These are phyloP conservation scores for Ammodramus savannarum DNA, from an alignment of 2,113 vertebrate species.

Conservation along the genomic window DNA sequence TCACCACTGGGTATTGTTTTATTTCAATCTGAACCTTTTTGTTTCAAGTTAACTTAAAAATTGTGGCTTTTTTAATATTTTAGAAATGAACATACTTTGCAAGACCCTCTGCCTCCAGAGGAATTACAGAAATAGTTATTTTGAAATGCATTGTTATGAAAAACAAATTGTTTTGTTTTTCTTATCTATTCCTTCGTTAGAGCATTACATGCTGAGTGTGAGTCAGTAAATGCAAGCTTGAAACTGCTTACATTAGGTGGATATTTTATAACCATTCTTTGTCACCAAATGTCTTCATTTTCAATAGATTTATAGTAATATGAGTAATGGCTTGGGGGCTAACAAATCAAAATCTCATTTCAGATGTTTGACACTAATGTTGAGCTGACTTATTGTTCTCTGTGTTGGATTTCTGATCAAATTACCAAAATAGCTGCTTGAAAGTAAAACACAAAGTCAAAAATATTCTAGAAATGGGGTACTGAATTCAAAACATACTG, in stretches of 20 bases:
- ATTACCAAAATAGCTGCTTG: constrained; percentile 65
- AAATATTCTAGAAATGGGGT: neutral
- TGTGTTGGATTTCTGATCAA: constrained; percentile 80
- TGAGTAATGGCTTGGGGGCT: constrained; percentile 74
- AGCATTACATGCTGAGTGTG: constrained; percentile 44
- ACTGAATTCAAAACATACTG: neutral
- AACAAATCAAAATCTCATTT: constrained; percentile 94
- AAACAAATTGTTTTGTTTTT: constrained; percentile 9
- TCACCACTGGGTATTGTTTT: neutral
- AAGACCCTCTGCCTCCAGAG: neutral
- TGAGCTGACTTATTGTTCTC: constrained; percentile 77
- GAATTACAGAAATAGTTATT: neutral
- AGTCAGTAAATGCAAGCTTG: constrained; percentile 54
- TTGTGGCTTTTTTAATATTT: neutral
- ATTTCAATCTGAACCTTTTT: neutral
- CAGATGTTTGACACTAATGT: constrained; percentile 79
- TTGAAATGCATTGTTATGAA: neutral
- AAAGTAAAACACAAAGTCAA: constrained; percentile 41
- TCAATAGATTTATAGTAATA: constrained; percentile 77
- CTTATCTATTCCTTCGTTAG: constrained; percentile 36
- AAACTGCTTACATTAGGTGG: constrained; percentile 43
- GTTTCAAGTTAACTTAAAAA: neutral
- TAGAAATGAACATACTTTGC: neutral
- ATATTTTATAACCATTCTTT: constrained; percentile 71
- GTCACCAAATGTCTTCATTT: constrained; percentile 74